Conservation (phyloP, 2,797 vertebrate species). For the Rhinogobio ventralis region DNA sequence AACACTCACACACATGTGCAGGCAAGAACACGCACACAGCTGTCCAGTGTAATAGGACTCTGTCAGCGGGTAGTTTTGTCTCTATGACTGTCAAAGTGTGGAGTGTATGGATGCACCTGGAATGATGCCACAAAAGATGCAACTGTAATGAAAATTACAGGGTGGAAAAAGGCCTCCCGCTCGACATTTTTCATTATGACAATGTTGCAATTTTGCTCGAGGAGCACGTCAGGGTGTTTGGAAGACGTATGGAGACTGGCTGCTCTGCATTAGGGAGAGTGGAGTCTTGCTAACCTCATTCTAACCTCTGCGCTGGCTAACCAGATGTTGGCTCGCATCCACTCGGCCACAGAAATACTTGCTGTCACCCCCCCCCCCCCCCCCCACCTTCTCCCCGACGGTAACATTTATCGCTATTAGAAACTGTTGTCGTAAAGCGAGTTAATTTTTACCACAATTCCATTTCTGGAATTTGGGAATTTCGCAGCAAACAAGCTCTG, state of each 20-base stretch:
- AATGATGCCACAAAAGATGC: conserved; percentile 49
- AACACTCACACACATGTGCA: conserved; percentile 28
- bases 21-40: conserved; percentile 50
- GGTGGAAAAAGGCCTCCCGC: conserved; percentile 48
- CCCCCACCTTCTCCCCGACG: background rate
- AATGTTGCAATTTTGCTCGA: conserved; percentile 42
- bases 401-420: conserved; percentile 55
- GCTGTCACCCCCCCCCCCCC: background rate
- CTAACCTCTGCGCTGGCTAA: conserved; percentile 63
- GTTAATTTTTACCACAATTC: conserved; percentile 58
- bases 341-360: conserved; percentile 49
- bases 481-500: conserved; percentile 60
- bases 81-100: conserved; percentile 33
- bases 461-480: conserved; percentile 63
- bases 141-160: conserved; percentile 59
- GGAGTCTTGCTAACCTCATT: conserved; percentile 54
- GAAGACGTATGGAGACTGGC: conserved; percentile 29
- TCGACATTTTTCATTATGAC: conserved; percentile 54
- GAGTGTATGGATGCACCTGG: conserved; percentile 58
- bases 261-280: conserved; percentile 47
- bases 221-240: conserved; percentile 46
- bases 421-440: conserved; percentile 34
- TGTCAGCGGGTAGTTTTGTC: conserved; percentile 52
- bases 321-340: conserved; percentile 64
- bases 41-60: conserved; percentile 51